Percentiles rank a stretch among this genome's conserved stretches.
Evolutionary conservation across 1,140 invertebrate species (phyloP).

Genomic region (Eumeta japonica): DNA sequence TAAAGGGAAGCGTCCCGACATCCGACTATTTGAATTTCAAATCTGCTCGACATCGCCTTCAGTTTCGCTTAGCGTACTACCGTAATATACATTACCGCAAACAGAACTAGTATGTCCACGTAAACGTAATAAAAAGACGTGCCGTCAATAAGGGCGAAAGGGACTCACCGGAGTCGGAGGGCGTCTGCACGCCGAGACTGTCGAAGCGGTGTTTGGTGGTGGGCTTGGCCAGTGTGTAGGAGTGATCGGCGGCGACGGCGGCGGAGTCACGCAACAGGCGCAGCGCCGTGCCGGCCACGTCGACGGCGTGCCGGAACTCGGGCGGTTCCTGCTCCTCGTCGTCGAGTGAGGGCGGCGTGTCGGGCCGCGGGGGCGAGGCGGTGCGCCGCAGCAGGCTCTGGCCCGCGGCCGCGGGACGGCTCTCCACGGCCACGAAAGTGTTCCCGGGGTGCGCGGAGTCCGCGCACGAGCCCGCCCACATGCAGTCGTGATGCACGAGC

Average conservation of each 20-base stretch:
- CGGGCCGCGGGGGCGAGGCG: slow-evolving; percentile 31
- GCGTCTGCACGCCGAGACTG: slow-evolving; percentile 73
- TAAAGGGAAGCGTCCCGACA: slow-evolving; percentile 20
- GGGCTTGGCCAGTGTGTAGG: slow-evolving; percentile 65
- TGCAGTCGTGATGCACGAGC: slow-evolving; percentile 52
- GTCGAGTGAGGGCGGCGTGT: slow-evolving; percentile 39
- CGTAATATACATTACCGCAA: too few species aligned
- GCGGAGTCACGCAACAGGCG: slow-evolving; percentile 39
- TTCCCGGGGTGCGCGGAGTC: slow-evolving; percentile 39
- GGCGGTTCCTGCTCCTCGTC: slow-evolving; percentile 44
- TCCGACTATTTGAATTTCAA: slow-evolving; percentile 26
- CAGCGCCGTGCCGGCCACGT: slow-evolving; percentile 40
- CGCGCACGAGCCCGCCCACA: slow-evolving; percentile 50
- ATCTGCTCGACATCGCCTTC: slow-evolving; percentile 19
- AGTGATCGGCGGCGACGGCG: slow-evolving; percentile 63
- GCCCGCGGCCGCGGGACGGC: slow-evolving; percentile 20
- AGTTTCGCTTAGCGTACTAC: slow-evolving; percentile 19
- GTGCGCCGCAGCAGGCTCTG: slow-evolving; percentile 37
- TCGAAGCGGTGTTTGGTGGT: slow-evolving; percentile 54
- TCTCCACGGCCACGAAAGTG: slow-evolving; percentile 35
- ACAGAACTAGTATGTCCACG: too few species aligned
- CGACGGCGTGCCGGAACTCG: slow-evolving; percentile 44
- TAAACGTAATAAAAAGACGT: too few species aligned
- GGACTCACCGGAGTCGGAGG: slow-evolving; percentile 81
- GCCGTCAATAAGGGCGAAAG: too few species aligned